phyloP scores from a whole-genome alignment of 2,797 vertebrate genomes.

The Lagodon rhomboides region DNA sequence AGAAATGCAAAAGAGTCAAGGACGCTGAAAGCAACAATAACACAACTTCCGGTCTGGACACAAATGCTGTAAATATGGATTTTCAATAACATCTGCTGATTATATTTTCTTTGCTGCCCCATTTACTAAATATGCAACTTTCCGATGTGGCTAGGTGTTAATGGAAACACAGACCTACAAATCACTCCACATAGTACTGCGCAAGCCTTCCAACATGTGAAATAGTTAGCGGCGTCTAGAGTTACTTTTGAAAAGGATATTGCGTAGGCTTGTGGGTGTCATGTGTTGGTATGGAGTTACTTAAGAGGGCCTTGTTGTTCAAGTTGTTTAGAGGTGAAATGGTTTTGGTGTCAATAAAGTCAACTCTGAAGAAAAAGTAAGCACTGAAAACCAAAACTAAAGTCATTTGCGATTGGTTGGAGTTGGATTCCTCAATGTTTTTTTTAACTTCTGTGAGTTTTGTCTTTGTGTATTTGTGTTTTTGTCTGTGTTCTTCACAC shows the following conservation, averaged over 20 bases:
- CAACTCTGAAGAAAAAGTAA: not conserved
- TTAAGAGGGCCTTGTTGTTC: not conserved
- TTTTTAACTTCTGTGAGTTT: not conserved
- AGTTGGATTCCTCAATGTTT: not conserved
- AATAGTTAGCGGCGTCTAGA: constrained; percentile 6
- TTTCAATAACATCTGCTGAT: constrained; percentile 14
- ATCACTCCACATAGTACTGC: constrained; percentile 2
- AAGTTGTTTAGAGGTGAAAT: not conserved
- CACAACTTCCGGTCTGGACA: constrained; percentile 12
- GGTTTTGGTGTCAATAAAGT: not conserved
- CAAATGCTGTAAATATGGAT: constrained; percentile 1
- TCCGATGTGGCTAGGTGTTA: constrained; percentile 15
- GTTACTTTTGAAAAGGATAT: constrained; percentile 40
- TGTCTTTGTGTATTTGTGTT: not conserved
- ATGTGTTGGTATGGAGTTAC: constrained; percentile 20
- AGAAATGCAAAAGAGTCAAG: constrained; percentile 34
- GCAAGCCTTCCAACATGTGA: constrained; percentile 16
- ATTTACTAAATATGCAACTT: constrained; percentile 15
- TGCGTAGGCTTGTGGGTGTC: constrained; percentile 19
- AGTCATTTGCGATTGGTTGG: not conserved
- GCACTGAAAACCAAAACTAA: too few relatives aligned
- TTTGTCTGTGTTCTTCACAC: not conserved
- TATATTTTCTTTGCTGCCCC: not conserved
- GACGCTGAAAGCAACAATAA: constrained; percentile 27
- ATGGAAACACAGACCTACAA: constrained; percentile 11